phyloP scores from a whole-genome alignment of 2,113 vertebrate genomes.

The Puntigrus tetrazona region DNA sequence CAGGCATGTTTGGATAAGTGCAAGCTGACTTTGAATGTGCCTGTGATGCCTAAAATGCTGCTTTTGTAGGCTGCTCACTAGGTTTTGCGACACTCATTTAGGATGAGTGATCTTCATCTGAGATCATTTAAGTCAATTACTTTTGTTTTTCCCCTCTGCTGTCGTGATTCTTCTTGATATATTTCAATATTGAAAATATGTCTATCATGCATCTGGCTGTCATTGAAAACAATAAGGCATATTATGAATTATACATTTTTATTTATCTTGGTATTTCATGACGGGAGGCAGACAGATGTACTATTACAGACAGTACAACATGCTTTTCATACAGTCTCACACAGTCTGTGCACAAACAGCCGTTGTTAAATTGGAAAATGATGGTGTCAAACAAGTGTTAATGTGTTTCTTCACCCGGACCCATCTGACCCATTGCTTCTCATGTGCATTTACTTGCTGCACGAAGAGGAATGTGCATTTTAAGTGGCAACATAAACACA shows the following conservation, averaged over 20 bases:
- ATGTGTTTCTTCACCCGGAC: not conserved
- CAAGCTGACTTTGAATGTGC: not conserved
- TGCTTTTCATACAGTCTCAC: not conserved
- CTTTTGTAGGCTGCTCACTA: not conserved
- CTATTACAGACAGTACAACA: not conserved
- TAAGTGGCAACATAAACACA: not conserved
- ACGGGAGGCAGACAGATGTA: constrained; percentile 4
- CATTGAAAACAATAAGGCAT: not conserved
- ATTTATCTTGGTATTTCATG: not conserved
- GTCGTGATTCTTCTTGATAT: not conserved
- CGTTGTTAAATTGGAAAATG: not conserved
- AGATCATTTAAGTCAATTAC: too few species aligned
- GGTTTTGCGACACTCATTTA: not conserved
- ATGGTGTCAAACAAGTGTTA: constrained; percentile 3
- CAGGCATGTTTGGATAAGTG: not conserved
- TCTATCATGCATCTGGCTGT: not conserved
- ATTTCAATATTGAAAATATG: not conserved
- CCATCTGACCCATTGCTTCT: not conserved
- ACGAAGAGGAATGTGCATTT: not conserved
- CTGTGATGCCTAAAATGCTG: not conserved
- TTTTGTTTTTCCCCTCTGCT: too few species aligned
- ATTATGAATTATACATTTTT: not conserved
- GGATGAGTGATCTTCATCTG: not conserved
- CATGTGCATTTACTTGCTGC: not conserved
- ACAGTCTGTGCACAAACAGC: not conserved